A percentile compares a stretch with the other conserved stretches of the same genome.
Conservation (phyloP, 1,140 invertebrate genomes). For the Aphis craccivora region DNA sequence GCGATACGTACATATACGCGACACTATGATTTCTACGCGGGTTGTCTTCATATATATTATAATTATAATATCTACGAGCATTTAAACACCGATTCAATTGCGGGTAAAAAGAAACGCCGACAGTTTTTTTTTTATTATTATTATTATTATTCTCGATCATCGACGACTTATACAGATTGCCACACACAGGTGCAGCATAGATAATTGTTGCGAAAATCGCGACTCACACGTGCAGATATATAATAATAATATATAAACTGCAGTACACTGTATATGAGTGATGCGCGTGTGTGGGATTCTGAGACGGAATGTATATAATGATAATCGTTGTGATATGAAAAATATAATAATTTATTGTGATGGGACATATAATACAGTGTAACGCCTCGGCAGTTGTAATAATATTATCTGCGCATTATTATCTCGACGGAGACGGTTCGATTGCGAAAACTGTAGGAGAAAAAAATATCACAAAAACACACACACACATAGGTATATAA, state of each 20-base stretch:
- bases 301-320: not conserved
- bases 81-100: not conserved
- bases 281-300: slow-evolving; percentile 18
- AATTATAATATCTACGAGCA: not conserved
- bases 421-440: slow-evolving; percentile 3
- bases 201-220: not conserved
- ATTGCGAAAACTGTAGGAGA: not conserved
- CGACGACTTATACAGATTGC: not conserved
- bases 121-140: not conserved
- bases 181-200: not conserved
- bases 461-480: not conserved
- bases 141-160: not conserved
- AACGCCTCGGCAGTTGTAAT: not conserved
- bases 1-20: no score
- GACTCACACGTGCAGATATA: not conserved
- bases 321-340: not conserved
- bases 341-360: not conserved
- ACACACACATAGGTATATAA: not conserved
- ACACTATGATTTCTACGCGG: not conserved
- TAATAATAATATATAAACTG: no score
- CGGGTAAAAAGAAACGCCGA: not conserved
- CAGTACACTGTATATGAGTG: not conserved
- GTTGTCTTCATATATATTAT: not conserved
- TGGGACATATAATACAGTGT: not conserved
- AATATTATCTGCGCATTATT: not conserved